Base-by-base conservation (phyloP, 2,888 invertebrate species). In the Rhingia rostrata region DNA sequence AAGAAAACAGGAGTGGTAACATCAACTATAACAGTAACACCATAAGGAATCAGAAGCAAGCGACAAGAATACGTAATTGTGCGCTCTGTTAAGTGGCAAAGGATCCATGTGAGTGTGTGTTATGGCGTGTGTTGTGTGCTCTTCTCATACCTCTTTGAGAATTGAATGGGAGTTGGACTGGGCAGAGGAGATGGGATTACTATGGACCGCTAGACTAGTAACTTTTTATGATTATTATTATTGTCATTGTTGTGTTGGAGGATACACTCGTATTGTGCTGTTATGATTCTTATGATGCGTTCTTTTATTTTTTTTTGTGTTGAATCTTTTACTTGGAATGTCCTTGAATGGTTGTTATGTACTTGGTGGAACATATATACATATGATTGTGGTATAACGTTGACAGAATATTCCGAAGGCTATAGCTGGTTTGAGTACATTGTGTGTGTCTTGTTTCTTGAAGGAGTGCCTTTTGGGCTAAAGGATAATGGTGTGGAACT, bases 21-120 rank as follows among this genome's bases (percentile, higher is more conserved):
- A 80, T 70, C 80, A 80, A 61, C 60, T 75, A 70, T 80, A 74
- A 74, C 70, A 70, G 64, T 58, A 74, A 53, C 64, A 73, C 67
- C 69, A 64, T 64, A 53, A 79, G 79, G 51, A 80, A 74, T 66
- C 80, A 70, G 41, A 58, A 69, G 64, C 61, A 64, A 70, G 63
- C 70, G 84, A 80, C 74, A 70, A 84, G 84, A 84, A 84, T 84
- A 80, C 74, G 43, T 74, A 80, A 80, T 80, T 84, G 80, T 66
- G 41, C 61, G 61, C 47, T 22, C 22, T 75, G 64, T 80, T 80
- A 66, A 84, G 84, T 80, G 53, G 54, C 49, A 10, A n/a, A 51
- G 37, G 56, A 53, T 33, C 58, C 60, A 14, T 53, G 22, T 22
- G 22, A 22, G 2, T 22, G 1, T 22, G 41, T 39, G 22, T 58